Evolutionary conservation across 2,797 vertebrate genomes (phyloP).

Genomic region (Malurus leucopterus): DNA sequence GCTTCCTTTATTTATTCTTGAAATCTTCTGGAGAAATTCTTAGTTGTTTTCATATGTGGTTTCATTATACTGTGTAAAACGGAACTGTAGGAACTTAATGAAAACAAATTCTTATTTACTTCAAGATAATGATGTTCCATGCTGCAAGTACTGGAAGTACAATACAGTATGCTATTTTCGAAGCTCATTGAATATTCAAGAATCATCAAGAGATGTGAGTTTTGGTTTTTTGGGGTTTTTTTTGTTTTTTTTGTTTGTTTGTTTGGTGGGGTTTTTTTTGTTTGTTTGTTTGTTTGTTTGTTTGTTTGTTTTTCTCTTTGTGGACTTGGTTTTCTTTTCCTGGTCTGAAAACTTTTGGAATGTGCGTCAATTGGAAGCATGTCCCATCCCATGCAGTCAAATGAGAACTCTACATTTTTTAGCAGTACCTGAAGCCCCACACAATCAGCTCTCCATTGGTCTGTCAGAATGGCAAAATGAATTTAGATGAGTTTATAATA

Average conservation of each 20-base stretch:
- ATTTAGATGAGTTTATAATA: not conserved
- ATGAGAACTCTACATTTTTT: not conserved
- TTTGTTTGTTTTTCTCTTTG: not conserved
- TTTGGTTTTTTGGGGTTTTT: too few relatives aligned
- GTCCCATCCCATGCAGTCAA: accelerated
- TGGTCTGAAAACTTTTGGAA: not conserved
- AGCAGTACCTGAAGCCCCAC: not conserved
- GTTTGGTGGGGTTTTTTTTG: too few relatives aligned
- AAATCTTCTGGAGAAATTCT: not conserved
- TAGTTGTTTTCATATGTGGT: not conserved
- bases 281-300: too few relatives aligned
- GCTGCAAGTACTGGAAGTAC: not conserved
- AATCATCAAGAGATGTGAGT: not conserved
- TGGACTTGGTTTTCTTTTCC: not conserved
- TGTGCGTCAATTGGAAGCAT: not conserved
- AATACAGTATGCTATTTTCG: not conserved
- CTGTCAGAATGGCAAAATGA: not conserved
- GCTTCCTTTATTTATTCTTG: not conserved
- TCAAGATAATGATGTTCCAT: not conserved
- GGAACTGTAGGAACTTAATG: not conserved
- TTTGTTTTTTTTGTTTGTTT: too few relatives aligned
- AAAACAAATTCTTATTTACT: not conserved
- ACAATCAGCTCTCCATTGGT: not conserved
- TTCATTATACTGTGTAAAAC: not conserved
- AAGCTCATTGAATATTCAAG: not conserved